Evolutionary conservation across 2,797 vertebrate genomes (phyloP), one percentile per base, ranked within the genome.

Genomic region (Acrossocheilus fasciatus): DNA sequence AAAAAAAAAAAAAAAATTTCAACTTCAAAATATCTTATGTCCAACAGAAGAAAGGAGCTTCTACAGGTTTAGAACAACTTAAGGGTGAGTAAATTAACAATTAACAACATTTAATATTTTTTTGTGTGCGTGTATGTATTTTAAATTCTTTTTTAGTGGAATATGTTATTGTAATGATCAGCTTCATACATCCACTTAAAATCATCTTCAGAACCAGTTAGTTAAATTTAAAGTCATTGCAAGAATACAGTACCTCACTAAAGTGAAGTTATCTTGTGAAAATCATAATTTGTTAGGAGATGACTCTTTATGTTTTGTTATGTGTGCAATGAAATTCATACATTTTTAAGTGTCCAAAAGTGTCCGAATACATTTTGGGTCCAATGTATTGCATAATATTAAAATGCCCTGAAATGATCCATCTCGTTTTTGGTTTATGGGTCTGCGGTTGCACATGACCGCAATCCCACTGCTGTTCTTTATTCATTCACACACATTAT

Each of bases 401-500:
- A n/a, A 41, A 39, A 45, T 30, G 23, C 7, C 54, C 20, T n/a
- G 30, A 34, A 17, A 52, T 26, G 0, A 45, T 20, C 81, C 52
- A 23, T 6, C 30, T 36, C 15, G 3, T 64, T 18, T 73, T 41
- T 3, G 3, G 26, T 36, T 75, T n/a, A 47, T 64, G 26, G 6
- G 20, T 75, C 57, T 43, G 23, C 10, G 14, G 77, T 47, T 69
- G 47, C 34, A 57, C 50, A 26, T 70, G 68, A 54, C 66, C 36
- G 4, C 43, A 57, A 70, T 45, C 34, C 68, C 50, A 54, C 59
- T 68, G 59, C 45, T 30, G 26, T 83, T 20, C 50, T 36, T 80
- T 62, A 45, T 64, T 81, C 69, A 23, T 86, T 86, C 20, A 26
- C n/a, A 30, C 64, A 43, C 45, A 52, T 62, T 12, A 68, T 57